Evolutionary conservation across 2,797 vertebrate genomes (phyloP), one percentile per base, ranked within the genome.

Genomic region (Myotis planiceps): DNA sequence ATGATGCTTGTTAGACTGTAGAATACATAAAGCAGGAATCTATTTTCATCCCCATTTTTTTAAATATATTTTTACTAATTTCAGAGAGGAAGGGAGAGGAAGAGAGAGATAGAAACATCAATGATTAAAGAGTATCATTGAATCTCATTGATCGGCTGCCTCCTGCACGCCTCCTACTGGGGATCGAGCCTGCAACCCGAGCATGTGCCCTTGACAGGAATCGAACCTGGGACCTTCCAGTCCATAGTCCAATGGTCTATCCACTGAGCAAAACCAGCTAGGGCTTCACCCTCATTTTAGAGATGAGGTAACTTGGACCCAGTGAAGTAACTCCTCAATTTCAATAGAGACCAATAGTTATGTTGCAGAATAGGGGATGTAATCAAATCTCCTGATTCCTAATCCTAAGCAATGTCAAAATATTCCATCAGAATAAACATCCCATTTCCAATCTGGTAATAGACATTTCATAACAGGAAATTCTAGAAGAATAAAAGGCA

Each of bases 391-490:
- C 47, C 83, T 74, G 69, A 79, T 75, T 82, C 45, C 75, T 63
- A 93, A 58, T 58, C 51, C 78, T 32, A 72, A 92, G 7, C 47
- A 79, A 65, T 37, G 37, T 84, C 66, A 96, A 88, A 60, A 92
- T 51, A 92, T 37, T 91, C 94, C 53, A 82, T 79, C 75, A 89
- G 8, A 71, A 37, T 37, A 34, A 63, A 39, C 18, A 49, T 19
- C 45, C 32, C 21, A 75, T 58, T 69, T 32, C 9, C 58, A 78
- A 12, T 85, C 25, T 71, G 58, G 49, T 58, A 94, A 71, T 3
- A 49, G 63, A 79, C 8, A 88, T 51, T 80, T 92, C 53, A n/a
- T 25, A 92, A 79, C 23, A 87, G 6, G 51, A 51, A 95, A 92
- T 45, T 13, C 16, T 72, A 55, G 51, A 14, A 83, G n/a, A 86